Evolutionary conservation across 2,113 vertebrate genomes (phyloP), one percentile per base, ranked within the genome.

Genomic region (Leptobrachium ailaonicum): DNA sequence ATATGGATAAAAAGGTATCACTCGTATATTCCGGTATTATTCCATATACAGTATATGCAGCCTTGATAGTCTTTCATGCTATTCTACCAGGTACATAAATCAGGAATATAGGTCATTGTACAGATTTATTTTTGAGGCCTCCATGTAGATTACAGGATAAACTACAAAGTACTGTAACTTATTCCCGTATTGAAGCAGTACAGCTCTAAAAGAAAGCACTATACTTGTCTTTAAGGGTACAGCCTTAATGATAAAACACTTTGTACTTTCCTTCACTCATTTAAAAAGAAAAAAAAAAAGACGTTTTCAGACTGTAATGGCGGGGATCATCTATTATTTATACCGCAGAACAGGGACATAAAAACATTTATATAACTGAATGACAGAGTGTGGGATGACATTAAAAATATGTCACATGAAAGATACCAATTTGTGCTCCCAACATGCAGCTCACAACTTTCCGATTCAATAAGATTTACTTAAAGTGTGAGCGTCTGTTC

Each of bases 221-320:
- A 72, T 62, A 66, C 75, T 80, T 80, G 74, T 47, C 69, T 75
- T 74, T 32, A 71, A 74, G 72, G 50, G 71, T 74, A 74, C 71
- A 74, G 66, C 32, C 64, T 74, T 80, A 74, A 75, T 62, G 64
- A 74, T 80, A 68, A 80, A 80, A 80, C 72, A 80, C 72, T 69
- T 75, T 80, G 79, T 75, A 69, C 79, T 80, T 75, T 75, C 75
- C 32, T 80, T 75, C 11, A 71, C 79, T 75, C 75, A 75, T 80
- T 80, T 80, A 80, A 72, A 62, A 73, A 66, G 47, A 41, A 32
- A 60, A 47, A 73, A 79, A 47, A 53, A 45, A 73, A 50, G 42
- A 53, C 11, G 76, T 71, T 69, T 69, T n/a, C 72, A n/a, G 66
- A n/a, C 69, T 75, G 60, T 75, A 81, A 81, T 75, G 41, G 54